phyloP scores from a whole-genome alignment of 92 coral and sea anemone genomes.

The Pocillopora grandis region DNA sequence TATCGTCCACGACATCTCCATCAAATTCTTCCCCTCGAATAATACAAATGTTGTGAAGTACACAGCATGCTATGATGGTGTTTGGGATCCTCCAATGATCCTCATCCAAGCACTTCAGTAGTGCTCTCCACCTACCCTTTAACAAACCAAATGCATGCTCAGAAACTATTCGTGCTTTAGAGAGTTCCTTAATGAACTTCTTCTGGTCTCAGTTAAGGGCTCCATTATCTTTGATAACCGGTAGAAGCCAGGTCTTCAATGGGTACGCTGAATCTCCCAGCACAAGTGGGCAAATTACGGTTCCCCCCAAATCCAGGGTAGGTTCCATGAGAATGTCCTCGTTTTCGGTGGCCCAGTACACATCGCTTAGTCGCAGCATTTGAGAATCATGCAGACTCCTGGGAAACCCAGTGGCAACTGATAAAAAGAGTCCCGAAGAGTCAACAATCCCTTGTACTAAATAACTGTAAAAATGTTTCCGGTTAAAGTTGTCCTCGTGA shows the following conservation, averaged over 20 bases:
- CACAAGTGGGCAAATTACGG: conserved; percentile 43
- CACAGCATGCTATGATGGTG: conserved; percentile 49
- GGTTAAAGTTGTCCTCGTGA: conserved; percentile 26
- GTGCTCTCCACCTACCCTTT: conserved; percentile 54
- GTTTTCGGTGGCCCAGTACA: conserved; percentile 49
- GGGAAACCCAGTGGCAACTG: conserved; percentile 50
- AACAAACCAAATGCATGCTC: conserved; percentile 40
- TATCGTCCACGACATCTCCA: conserved; percentile 12
- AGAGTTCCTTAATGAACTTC: conserved; percentile 32
- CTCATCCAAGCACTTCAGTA: conserved; percentile 2
- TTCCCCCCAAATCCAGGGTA: conserved; percentile 33
- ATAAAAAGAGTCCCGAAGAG: conserved; percentile 40
- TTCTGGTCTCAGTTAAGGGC: conserved; percentile 32
- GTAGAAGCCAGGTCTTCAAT: conserved; percentile 36
- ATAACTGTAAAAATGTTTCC: conserved; percentile 54
- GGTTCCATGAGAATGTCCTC: conserved; percentile 38
- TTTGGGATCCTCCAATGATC: not conserved
- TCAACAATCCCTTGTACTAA: conserved; percentile 62
- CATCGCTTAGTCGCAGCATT: conserved; percentile 44
- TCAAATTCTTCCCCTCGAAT: conserved; percentile 44
- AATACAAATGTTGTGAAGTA: conserved; percentile 69
- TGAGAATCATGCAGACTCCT: conserved; percentile 50
- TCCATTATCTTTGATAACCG: conserved; percentile 28
- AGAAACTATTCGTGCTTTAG: conserved; percentile 37
- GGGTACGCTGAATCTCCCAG: conserved; percentile 52